Evolutionary conservation across 2,888 invertebrate genomes (phyloP).

Genomic region (Aspidapion aeneum): DNA sequence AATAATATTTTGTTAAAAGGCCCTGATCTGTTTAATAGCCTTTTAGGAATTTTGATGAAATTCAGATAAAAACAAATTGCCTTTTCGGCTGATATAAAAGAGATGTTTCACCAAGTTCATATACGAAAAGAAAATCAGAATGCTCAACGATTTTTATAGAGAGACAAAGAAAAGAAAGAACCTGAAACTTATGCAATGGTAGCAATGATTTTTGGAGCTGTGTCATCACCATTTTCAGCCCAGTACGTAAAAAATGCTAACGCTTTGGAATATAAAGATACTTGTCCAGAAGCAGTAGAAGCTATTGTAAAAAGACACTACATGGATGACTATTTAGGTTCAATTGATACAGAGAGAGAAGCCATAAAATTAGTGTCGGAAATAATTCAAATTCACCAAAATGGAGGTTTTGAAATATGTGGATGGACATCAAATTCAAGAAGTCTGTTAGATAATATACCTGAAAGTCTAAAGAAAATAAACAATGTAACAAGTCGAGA

Average conservation of each 20-base stretch:
- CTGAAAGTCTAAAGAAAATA: background rate
- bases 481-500: background rate
- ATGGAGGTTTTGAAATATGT: background rate
- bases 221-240: constrained; percentile 5
- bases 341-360: background rate
- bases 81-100: no score
- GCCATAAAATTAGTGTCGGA: background rate
- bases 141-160: background rate
- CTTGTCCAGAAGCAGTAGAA: constrained; percentile 2
- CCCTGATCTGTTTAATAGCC: constrained; percentile 1
- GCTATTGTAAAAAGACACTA: constrained; percentile 5
- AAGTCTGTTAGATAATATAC: background rate
- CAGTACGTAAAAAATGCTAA: constrained; percentile 8
- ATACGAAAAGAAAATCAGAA: no score
- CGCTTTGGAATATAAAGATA: background rate
- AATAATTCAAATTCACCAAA: background rate
- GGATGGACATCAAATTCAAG: background rate
- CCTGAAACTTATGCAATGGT: constrained; percentile 2
- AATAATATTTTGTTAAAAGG: constrained; percentile 1
- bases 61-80: constrained; percentile 1
- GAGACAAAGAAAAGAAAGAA: background rate
- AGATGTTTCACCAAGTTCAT: no score
- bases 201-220: constrained; percentile 6
- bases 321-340: constrained; percentile 6
- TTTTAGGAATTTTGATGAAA: background rate